These are phyloP conservation scores for Panagrolaimus sp. DNA, from an alignment of 1,140 invertebrate species.

Conservation along the genomic window DNA sequence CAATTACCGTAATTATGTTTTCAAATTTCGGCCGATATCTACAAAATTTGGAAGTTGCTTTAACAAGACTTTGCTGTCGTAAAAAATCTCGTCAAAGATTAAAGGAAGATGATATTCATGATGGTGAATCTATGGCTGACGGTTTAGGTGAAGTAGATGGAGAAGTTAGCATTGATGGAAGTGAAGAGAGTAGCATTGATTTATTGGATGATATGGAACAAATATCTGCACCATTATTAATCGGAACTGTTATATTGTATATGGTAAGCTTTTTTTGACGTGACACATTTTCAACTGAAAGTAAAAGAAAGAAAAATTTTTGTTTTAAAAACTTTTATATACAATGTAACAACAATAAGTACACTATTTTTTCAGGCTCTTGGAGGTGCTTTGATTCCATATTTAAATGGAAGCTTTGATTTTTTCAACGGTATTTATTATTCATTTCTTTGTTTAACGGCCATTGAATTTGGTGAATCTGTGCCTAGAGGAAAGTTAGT, in stretches of 20 bases:
- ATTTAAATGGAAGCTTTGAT: conserved; percentile 45
- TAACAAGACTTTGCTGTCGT: conserved; percentile 26
- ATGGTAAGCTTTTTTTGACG: too few relatives aligned
- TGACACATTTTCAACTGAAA: too few relatives aligned
- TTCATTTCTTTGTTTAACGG: conserved; percentile 54
- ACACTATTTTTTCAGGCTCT: conserved; percentile 40
- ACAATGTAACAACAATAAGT: too few relatives aligned
- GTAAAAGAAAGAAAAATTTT: too few relatives aligned
- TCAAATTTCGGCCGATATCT: conserved; percentile 54
- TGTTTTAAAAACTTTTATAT: too few relatives aligned
- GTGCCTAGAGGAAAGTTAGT: conserved; percentile 34
- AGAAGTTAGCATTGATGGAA: neutral
- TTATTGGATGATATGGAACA: conserved; percentile 34
- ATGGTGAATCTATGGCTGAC: conserved; percentile 1
- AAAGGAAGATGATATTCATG: conserved; percentile 19
- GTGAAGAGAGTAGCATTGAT: conserved; percentile 1
- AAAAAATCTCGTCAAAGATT: neutral
- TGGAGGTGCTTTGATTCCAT: conserved; percentile 43
- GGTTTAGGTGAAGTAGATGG: conserved; percentile 9
- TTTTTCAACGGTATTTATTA: conserved; percentile 56
- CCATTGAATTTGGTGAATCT: conserved; percentile 53
- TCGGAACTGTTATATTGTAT: conserved; percentile 47
- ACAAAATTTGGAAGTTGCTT: conserved; percentile 37
- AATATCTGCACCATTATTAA: conserved; percentile 37
- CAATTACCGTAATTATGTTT: conserved; percentile 52